Conservation (phyloP, 1,140 invertebrate genomes). For the Saccostrea glomerata region DNA sequence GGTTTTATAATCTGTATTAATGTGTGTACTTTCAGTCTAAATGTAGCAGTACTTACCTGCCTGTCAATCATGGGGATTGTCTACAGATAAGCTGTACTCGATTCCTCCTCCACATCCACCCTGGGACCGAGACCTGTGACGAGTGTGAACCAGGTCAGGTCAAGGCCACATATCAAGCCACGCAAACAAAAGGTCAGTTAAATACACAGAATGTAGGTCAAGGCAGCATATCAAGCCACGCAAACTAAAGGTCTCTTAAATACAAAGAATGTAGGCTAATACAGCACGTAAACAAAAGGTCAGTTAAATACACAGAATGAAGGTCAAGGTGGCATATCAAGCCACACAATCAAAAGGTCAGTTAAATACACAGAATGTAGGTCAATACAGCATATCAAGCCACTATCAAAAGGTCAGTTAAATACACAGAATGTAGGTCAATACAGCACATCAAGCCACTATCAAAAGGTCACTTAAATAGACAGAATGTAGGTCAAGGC, state of each 20-base stretch:
- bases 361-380: slow-evolving; percentile 68
- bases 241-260: background rate
- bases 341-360: slow-evolving; percentile 69
- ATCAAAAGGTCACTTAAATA: background rate
- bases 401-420: too few relatives aligned
- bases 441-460: background rate
- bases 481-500: background rate
- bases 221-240: too few relatives aligned
- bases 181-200: background rate
- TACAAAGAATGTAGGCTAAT: too few relatives aligned
- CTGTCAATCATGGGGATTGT: slow-evolving; percentile 87
- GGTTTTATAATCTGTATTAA: too few relatives aligned
- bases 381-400: too few relatives aligned
- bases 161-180: slow-evolving; percentile 63
- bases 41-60: slow-evolving; percentile 83
- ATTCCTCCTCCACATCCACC: slow-evolving; percentile 92
- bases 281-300: background rate
- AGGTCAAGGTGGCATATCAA: background rate
- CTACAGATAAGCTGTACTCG: slow-evolving; percentile 85
- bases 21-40: slow-evolving; percentile 80
- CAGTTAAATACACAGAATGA: too few relatives aligned
- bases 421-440: background rate
- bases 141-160: slow-evolving; percentile 93
- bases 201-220: background rate
- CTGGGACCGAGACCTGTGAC: slow-evolving; percentile 90